Percentiles rank a stretch among this genome's conserved stretches.
Evolutionary conservation across 1,140 invertebrate species (phyloP).

Genomic region (Dysdera silvatica): DNA sequence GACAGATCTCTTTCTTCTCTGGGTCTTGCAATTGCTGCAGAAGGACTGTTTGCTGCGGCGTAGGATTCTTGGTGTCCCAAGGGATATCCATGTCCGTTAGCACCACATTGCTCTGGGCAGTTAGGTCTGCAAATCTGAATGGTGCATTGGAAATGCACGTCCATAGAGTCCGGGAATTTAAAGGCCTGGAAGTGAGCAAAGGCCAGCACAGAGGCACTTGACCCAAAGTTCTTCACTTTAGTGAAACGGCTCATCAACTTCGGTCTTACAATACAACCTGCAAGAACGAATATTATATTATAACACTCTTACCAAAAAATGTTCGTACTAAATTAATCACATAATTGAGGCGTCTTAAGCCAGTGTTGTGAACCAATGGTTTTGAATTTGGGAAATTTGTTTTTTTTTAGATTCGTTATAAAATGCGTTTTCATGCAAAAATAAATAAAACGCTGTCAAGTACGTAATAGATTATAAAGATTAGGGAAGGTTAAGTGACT

Average conservation of each 20-base stretch:
- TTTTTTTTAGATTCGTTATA: no score
- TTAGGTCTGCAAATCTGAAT: slow-evolving; percentile 37
- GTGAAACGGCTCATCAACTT: slow-evolving; percentile 91
- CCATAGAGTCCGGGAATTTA: slow-evolving; percentile 36
- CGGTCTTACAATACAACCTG: slow-evolving; percentile 82
- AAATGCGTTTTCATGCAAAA: no score
- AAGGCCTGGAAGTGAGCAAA: slow-evolving; percentile 74
- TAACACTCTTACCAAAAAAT: no score
- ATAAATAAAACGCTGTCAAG: no score
- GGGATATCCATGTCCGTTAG: background rate
- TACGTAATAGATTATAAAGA: no score
- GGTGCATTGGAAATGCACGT: slow-evolving; percentile 41
- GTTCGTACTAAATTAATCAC: no score
- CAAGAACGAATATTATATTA: no score
- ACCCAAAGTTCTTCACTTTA: slow-evolving; percentile 91
- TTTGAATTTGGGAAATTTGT: no score
- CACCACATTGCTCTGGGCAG: slow-evolving; percentile 30
- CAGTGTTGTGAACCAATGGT: no score
- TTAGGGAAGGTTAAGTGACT: no score
- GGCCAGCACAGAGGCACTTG: slow-evolving; percentile 83
- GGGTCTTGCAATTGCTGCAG: slow-evolving; percentile 2
- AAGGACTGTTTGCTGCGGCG: slow-evolving; percentile 1
- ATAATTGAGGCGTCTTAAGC: no score
- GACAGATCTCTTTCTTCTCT: slow-evolving; percentile 27
- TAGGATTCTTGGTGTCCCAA: slow-evolving; percentile 11